Percentiles rank a stretch among this genome's conserved stretches.
Conservation (phyloP, 2,888 invertebrate genomes). For the Hyposoter didymator region DNA sequence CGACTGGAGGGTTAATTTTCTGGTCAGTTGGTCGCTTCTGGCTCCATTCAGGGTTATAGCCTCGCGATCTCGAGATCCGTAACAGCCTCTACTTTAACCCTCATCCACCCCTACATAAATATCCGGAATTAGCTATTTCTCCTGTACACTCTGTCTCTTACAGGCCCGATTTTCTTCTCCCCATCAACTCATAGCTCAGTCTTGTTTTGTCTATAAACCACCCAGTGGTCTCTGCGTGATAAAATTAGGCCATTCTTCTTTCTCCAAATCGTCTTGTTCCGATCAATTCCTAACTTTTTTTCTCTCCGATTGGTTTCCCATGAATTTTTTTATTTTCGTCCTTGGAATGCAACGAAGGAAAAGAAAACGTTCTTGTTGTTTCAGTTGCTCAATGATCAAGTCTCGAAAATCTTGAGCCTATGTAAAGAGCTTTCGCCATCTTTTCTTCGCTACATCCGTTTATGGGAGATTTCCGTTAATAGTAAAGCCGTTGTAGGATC, state of each 20-base stretch:
- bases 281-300: background rate
- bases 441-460: slow-evolving; percentile 6
- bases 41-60: slow-evolving; percentile 82
- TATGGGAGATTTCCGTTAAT: slow-evolving; percentile 8
- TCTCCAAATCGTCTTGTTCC: background rate
- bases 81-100: slow-evolving; percentile 83
- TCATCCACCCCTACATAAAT: slow-evolving; percentile 82
- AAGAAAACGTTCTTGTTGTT: background rate
- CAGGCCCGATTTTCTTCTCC: slow-evolving; percentile 69
- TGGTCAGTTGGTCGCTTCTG: slow-evolving; percentile 85
- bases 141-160: slow-evolving; percentile 75
- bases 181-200: slow-evolving; percentile 65
- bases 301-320: background rate
- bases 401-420: background rate
- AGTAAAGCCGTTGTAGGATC: slow-evolving; percentile 24
- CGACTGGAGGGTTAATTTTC: slow-evolving; percentile 84
- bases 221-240: background rate
- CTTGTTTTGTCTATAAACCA: slow-evolving; percentile 23
- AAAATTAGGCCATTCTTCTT: slow-evolving; percentile 1
- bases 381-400: background rate
- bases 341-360: background rate
- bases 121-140: slow-evolving; percentile 85
- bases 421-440: background rate
- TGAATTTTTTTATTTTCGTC: background rate
- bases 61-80: slow-evolving; percentile 82